phyloP scores from a whole-genome alignment of 2,113 vertebrate genomes.

The Upupa epops region DNA sequence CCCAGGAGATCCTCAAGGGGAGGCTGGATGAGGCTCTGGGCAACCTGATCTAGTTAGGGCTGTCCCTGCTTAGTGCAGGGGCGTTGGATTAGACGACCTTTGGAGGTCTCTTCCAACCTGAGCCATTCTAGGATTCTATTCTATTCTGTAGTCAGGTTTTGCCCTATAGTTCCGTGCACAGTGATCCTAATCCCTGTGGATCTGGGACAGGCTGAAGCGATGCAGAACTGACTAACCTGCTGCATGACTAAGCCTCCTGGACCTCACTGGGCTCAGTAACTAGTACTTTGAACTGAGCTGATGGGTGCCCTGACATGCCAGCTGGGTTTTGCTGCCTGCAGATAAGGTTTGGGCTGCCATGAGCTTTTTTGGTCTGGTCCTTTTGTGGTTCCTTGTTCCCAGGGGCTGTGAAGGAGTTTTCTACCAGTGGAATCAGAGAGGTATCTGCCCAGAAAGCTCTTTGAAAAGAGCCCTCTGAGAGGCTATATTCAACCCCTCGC shows the following conservation, averaged over 20 bases:
- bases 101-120: too few species aligned
- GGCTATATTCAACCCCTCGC: neutral
- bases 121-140: too few species aligned
- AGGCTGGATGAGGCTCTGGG: too few species aligned
- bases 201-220: neutral
- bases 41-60: too few species aligned
- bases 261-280: neutral
- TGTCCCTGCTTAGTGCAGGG: too few species aligned
- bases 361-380: neutral
- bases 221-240: conserved; percentile 3
- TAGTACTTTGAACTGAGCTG: neutral
- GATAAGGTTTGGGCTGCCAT: neutral
- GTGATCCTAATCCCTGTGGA: neutral
- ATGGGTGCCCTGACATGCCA: neutral
- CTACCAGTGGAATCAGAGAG: neutral
- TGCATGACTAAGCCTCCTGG: neutral
- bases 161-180: neutral
- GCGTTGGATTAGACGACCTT: too few species aligned
- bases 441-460: neutral
- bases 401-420: neutral
- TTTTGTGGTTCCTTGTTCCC: neutral
- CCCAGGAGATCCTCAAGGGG: too few species aligned
- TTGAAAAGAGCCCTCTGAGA: neutral
- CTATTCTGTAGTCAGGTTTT: neutral
- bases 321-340: neutral